Base-by-base conservation (phyloP, 1,140 invertebrate genomes). In the Halictus rubicundus region DNA sequence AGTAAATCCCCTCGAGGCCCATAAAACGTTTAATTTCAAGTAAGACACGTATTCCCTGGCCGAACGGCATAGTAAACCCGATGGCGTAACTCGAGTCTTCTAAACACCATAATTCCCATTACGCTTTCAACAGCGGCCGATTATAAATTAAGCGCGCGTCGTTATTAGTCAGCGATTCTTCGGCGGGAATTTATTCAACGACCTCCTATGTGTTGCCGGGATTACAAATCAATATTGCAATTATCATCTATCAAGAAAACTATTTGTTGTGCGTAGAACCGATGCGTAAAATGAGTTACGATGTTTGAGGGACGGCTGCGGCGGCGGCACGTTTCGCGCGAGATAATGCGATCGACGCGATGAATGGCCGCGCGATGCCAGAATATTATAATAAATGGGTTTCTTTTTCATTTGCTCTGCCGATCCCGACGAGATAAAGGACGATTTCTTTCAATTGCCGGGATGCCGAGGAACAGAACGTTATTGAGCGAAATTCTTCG, bases 271-370 rank as follows among this genome's bases (percentile, higher is more conserved):
- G 57, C 63, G 73, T 65, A 37, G 54, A 76, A 68, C 52, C 37
- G 73, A 76, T 76, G 73, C 64, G 73, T 76, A 27, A 76, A 76
- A 76, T 76, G 73, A 76, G 68, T 76, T 76, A 76, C 73, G 64
- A 68, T 68, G 73, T 76, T 76, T 76, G 59, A 76, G 25, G 19
- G 27, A 32, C 64, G 73, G 39, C n/a, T n/a, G n/a, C n/a, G n/a
- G n/a, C n/a, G n/a, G 12, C 39, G 52, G 52, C 60, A 21, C 71
- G 71, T 37, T 73, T 37, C 14, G 21, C 27, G 25, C 21, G 42
- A 52, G 25, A 76, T 68, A 68, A 68, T 65, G 57, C 63, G 27
- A 76, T 76, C 64, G 52, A 32, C 4, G 68, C 63, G 63, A 68
- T 76, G 66, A 76, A 76, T 59, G 63, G 64, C 63, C 37, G 57